Base-by-base conservation (phyloP, 1,140 invertebrate species). In the Chrysomallon squamiferum region DNA sequence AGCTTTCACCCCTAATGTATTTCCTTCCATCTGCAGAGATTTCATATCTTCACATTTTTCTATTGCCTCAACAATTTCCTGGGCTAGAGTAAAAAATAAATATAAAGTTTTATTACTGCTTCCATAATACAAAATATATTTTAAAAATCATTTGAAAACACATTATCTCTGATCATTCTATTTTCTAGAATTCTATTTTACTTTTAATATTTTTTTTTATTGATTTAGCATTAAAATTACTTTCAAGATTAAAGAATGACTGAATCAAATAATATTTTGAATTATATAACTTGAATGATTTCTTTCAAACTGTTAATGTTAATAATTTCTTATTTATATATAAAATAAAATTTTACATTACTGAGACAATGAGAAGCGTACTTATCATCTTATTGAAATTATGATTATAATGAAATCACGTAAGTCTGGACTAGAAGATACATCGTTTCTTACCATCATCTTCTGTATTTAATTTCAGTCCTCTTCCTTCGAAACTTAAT, bases 1-100 rank as follows among this genome's bases (percentile, higher is more conserved):
- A 1, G 95, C 95, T 52, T 92, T 90, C 7, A 95, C 91, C 5
- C 96, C 96, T 6, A 98, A 82, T 0, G 96, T 97, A 77, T 98
- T 99, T 9, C 96, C 96, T 76, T 95, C 94, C 25, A 99, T 86
- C 62, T 93, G 91, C 7, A 99, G 87, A 5, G 80, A 74, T 65
- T 75, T 82, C 75, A 84, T 75, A 33, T 71, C 69, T 9, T 67
- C 29, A 60, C 73, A 80, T 58, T 78, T 70, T 33, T 77, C 62
- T 25, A 85, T 82, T 11, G 75, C 76, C 11, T 77, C 71, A n/a
- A 80, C 72, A 33, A 85, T 76, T 57, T 79, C 78, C 69, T 82
- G 71, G 30, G 81, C 83, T 85, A 68, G 6, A 74, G 72, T 66
- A 59, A 59, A 59, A 50, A 68, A 65, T 20, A 58, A 56, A 29